Conservation (phyloP, 1,140 invertebrate species). For the Panulirus ornatus region DNA sequence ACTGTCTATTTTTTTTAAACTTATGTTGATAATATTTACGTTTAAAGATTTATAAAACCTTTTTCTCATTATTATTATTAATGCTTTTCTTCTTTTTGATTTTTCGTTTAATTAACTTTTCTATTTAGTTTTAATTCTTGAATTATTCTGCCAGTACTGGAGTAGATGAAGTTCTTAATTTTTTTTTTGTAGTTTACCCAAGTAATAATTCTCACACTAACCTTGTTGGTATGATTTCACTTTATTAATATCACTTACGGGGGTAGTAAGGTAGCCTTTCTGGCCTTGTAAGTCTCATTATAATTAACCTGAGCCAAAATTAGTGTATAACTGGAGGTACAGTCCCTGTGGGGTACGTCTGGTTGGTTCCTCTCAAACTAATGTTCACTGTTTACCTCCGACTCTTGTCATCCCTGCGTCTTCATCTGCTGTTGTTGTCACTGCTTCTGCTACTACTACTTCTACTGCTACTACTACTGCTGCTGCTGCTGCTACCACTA, state of each 20-base stretch:
- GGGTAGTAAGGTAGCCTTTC: too few species aligned
- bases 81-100: background rate
- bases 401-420: slow-evolving; percentile 24
- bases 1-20: background rate
- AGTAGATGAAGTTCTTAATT: too few species aligned
- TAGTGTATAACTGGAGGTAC: too few species aligned
- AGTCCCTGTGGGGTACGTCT: background rate
- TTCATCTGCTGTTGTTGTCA: background rate
- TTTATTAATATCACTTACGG: too few species aligned
- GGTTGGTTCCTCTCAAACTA: slow-evolving; percentile 9
- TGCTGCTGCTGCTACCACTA: background rate
- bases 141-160: too few species aligned
- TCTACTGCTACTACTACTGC: background rate
- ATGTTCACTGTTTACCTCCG: background rate
- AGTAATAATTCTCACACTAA: too few species aligned
- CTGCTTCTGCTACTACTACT: background rate
- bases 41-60: background rate
- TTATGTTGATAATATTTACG: background rate
- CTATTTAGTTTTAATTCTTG: too few species aligned
- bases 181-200: too few species aligned
- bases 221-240: too few species aligned
- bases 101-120: background rate
- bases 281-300: too few species aligned
- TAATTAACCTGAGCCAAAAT: too few species aligned
- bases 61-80: background rate